Base-by-base conservation (phyloP, 2,888 invertebrate species). In the Caenorhabditis sulstoni region DNA sequence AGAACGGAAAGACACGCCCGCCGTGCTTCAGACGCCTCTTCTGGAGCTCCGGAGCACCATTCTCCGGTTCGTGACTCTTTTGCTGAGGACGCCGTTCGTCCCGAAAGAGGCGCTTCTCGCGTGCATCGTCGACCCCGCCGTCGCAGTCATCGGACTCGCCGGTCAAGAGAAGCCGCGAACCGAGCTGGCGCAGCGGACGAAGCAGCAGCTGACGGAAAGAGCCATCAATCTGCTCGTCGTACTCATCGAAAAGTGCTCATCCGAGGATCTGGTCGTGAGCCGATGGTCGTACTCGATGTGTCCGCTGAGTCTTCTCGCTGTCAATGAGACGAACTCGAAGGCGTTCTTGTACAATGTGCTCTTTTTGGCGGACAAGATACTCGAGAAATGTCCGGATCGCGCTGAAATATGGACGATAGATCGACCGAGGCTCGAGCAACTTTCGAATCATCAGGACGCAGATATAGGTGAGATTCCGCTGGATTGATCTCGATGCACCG, bases 31-130 rank as follows among this genome's bases (percentile, higher is more conserved):
- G 7, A 16, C 16, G 1, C 45, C 45, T 14, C n/a, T 79, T 4
- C 22, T 79, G 44, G 79, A 79, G 45, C 49, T 75, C 14, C 62
- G 79, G 16, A 70, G 62, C 49, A 64, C 57, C 8, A 62, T 79
- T 14, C 49, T 76, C 4, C 70, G 65, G 39, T 71, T 64, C 41
- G 20, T 79, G 16, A 44, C 37, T 4, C 35, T 67, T 0, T 1
- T 79, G 9, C n/a, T 70, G 4, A 14, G 61, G 20, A 75, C 61
- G 37, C 75, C 75, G 22, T 65, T 65, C 14, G 45, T 79, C 11
- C 59, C 47, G 12, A 61, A 70, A 4, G 59, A 66, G 22, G 75
- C 75, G 57, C 41, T 75, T 1, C 44, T 79, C 18, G 64, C 44
- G 3, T 66, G 70, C 44, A 61, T 70, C 29, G 29, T 29, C 29